These are phyloP conservation scores for Stichopus chloronotus DNA, from an alignment of 35 echinoderm and acorn worm species.

Conservation along the genomic window DNA sequence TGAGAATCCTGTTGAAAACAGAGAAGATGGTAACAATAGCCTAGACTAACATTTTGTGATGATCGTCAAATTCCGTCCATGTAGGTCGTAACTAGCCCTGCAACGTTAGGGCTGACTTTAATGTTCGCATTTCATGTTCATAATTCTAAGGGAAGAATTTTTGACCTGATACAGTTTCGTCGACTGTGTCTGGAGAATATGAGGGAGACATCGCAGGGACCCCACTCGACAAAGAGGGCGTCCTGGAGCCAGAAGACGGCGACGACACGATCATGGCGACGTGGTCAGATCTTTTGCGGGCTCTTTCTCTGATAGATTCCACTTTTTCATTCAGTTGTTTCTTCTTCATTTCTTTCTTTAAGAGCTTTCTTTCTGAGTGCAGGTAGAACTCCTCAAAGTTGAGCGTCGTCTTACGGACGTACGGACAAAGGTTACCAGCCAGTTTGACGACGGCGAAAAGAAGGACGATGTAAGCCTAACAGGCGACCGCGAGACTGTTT, in stretches of 20 bases:
- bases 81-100: too few species aligned
- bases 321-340: not conserved
- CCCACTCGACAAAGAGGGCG: not conserved
- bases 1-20: too few species aligned
- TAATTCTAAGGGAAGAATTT: not conserved
- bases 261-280: not conserved
- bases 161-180: not conserved
- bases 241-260: not conserved
- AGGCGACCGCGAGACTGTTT: constrained; percentile 10
- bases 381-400: not conserved
- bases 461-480: not conserved
- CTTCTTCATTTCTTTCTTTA: not conserved
- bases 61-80: too few species aligned
- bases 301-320: constrained; percentile 1
- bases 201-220: not conserved
- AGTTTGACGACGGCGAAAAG: not conserved
- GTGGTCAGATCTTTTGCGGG: not conserved
- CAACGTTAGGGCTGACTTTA: too few species aligned
- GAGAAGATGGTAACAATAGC: too few species aligned
- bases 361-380: not conserved
- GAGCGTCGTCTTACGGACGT: not conserved
- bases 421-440: not conserved
- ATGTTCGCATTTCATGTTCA: not conserved
- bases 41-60: too few species aligned
- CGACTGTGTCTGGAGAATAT: not conserved